Evolutionary conservation across 2,113 vertebrate species (phyloP).

Genomic region (Spea multiplicata): DNA sequence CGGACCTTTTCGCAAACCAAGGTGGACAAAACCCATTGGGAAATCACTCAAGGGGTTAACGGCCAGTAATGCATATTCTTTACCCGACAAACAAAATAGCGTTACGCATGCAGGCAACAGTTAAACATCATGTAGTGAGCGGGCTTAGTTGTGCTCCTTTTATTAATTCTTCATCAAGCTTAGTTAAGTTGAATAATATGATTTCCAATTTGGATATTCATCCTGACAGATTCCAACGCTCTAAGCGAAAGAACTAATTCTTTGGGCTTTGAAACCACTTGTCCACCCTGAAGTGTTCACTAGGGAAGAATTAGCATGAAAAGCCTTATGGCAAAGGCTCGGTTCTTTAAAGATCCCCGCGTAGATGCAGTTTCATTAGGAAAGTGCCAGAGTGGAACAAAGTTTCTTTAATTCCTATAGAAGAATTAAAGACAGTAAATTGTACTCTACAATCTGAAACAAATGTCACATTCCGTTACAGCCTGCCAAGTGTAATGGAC

Average conservation of each 20-base stretch:
- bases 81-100: too few relatives aligned
- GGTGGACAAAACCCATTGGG: too few relatives aligned
- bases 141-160: neutral
- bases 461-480: neutral
- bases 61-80: too few relatives aligned
- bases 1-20: too few relatives aligned
- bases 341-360: conserved; percentile 12
- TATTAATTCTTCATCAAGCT: conserved; percentile 40
- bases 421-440: neutral
- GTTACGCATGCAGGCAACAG: too few relatives aligned
- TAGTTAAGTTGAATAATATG: conserved; percentile 34
- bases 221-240: conserved; percentile 38
- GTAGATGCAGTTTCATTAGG: conserved; percentile 17
- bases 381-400: conserved; percentile 10
- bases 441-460: neutral
- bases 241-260: conserved; percentile 23
- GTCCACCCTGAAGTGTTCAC: conserved; percentile 37
- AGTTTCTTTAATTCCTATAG: neutral
- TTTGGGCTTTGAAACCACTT: conserved; percentile 38
- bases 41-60: too few relatives aligned
- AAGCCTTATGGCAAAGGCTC: conserved; percentile 26
- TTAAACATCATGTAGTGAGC: neutral
- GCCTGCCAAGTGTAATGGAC: neutral
- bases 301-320: conserved; percentile 23
- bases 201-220: conserved; percentile 40